Percentiles rank a stretch among this genome's conserved stretches.
phyloP scores from a whole-genome alignment of 2,888 invertebrate species.

The Miltochrista miniata region DNA sequence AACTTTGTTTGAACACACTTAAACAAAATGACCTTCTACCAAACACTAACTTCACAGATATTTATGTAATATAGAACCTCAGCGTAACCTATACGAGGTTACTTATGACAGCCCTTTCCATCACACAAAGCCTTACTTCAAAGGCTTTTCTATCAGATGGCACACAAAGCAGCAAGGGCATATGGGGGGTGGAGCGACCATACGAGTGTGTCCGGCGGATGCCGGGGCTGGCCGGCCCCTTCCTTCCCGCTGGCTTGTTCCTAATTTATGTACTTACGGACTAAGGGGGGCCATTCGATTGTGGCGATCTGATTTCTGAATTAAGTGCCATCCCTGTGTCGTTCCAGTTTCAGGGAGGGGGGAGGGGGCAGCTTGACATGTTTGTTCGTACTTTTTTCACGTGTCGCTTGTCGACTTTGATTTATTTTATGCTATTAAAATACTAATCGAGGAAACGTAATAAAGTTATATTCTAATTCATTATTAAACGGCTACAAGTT shows the following conservation, averaged over 20 bases:
- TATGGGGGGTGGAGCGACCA: constrained; percentile 42
- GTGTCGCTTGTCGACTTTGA: neutral
- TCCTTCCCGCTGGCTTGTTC: constrained; percentile 46
- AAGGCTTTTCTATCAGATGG: constrained; percentile 35
- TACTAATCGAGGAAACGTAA: too few relatives aligned
- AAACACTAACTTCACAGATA: too few relatives aligned
- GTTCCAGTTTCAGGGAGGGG: neutral
- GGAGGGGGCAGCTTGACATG: neutral
- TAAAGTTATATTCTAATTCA: too few relatives aligned
- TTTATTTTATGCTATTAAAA: too few relatives aligned
- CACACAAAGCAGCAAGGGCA: constrained; percentile 33
- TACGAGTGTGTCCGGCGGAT: constrained; percentile 53
- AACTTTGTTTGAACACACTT: too few relatives aligned
- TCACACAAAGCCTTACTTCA: constrained; percentile 24
- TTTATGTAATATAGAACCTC: neutral
- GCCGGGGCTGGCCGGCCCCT: constrained; percentile 52
- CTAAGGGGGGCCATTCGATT: constrained; percentile 29
- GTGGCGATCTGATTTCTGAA: constrained; percentile 28
- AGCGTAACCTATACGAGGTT: neutral
- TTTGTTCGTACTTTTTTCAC: neutral
- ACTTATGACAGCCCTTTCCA: constrained; percentile 28
- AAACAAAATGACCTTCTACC: too few relatives aligned
- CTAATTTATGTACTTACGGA: constrained; percentile 33
- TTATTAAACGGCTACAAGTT: too few relatives aligned
- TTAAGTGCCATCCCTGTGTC: constrained; percentile 6